Evolutionary conservation across 2,888 invertebrate genomes (phyloP).

Genomic region (Rhabditophanes sp.): DNA sequence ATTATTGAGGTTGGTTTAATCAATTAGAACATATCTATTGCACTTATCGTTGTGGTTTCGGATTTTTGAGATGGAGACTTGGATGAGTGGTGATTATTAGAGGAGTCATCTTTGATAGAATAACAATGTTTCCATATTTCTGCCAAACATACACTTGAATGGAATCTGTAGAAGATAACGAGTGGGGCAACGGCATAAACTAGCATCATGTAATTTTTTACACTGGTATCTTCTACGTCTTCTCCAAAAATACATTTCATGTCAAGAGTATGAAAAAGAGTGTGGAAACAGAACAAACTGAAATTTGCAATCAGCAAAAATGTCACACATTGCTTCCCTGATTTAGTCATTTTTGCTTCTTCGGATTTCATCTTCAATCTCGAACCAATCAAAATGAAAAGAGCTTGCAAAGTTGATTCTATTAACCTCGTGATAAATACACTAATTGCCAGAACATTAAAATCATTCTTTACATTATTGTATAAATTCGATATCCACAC

Average conservation of each 20-base stretch:
- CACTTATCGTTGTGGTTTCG: no score
- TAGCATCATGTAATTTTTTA: slow-evolving; percentile 24
- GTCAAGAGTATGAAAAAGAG: slow-evolving; percentile 22
- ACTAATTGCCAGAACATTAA: slow-evolving; percentile 1
- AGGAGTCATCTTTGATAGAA: no score
- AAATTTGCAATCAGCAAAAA: slow-evolving; percentile 39
- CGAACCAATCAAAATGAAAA: slow-evolving; percentile 29
- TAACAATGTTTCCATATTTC: slow-evolving; percentile 25
- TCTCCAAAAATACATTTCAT: slow-evolving; percentile 32
- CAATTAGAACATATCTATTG: no score
- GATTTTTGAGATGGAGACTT: no score
- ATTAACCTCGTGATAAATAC: slow-evolving; percentile 25
- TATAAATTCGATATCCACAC: no score
- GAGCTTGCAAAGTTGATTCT: slow-evolving; percentile 37
- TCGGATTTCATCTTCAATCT: not conserved
- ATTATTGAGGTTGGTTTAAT: no score
- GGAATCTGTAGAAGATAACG: slow-evolving; percentile 32
- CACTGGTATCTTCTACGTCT: slow-evolving; percentile 8
- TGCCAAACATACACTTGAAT: slow-evolving; percentile 18
- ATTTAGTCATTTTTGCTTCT: slow-evolving; percentile 11
- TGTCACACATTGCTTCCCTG: slow-evolving; percentile 41
- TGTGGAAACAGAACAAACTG: slow-evolving; percentile 36
- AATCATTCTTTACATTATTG: slow-evolving; percentile 15
- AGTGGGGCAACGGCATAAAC: slow-evolving; percentile 36
- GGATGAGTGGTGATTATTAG: no score